phyloP scores from a whole-genome alignment of 1,140 invertebrate genomes.

The Anastrepha obliqua region DNA sequence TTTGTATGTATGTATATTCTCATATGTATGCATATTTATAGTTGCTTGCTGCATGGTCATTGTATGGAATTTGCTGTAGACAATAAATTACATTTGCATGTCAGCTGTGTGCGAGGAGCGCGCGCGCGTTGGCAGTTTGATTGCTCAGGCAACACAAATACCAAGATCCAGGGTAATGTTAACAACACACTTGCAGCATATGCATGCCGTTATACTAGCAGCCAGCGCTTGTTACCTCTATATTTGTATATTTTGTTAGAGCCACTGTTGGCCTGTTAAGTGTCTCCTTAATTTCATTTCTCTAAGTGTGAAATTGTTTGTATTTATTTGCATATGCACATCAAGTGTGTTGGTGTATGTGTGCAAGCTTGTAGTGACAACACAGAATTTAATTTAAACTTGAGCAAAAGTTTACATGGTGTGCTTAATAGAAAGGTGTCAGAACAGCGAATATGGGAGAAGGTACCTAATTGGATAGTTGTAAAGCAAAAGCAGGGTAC shows the following conservation, averaged over 20 bases:
- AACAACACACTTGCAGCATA: neutral
- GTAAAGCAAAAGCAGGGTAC: neutral
- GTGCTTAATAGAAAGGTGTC: neutral
- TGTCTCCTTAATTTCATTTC: slow-evolving; percentile 15
- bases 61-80: slow-evolving; percentile 38
- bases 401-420: slow-evolving; percentile 22
- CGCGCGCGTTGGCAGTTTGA: slow-evolving; percentile 47
- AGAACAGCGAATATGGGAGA: neutral
- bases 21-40: slow-evolving; percentile 18
- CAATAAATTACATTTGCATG: slow-evolving; percentile 53
- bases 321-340: slow-evolving; percentile 34
- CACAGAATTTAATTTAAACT: slow-evolving; percentile 37
- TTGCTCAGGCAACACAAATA: slow-evolving; percentile 11
- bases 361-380: neutral
- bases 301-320: slow-evolving; percentile 36
- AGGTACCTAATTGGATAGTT: neutral
- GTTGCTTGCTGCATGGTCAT: neutral
- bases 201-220: neutral
- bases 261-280: slow-evolving; percentile 10
- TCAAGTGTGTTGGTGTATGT: neutral
- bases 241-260: neutral
- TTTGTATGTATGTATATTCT: neutral
- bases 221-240: neutral
- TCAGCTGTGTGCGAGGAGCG: slow-evolving; percentile 16
- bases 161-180: neutral